Percentiles rank a stretch among this genome's conserved stretches.
Evolutionary conservation across 2,888 invertebrate genomes (phyloP).

Genomic region (Bellardia bayeri): DNA sequence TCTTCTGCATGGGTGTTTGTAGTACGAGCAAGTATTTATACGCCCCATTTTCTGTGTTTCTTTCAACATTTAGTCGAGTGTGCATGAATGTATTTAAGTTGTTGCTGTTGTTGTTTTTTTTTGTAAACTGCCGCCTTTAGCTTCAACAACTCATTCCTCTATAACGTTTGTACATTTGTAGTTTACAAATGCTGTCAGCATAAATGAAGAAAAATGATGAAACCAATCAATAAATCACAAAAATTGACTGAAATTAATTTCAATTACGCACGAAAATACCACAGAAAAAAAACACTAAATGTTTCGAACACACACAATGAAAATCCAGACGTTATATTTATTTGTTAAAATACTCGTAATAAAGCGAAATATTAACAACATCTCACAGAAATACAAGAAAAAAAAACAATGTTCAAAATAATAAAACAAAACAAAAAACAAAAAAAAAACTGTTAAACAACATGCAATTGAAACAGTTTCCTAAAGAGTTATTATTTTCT

Average conservation of each 20-base stretch:
- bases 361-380: slow-evolving; percentile 53
- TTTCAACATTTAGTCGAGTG: slow-evolving; percentile 27
- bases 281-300: slow-evolving; percentile 60
- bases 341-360: slow-evolving; percentile 53
- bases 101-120: slow-evolving; percentile 26
- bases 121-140: slow-evolving; percentile 59
- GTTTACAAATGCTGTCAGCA: slow-evolving; percentile 74
- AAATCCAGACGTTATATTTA: slow-evolving; percentile 48
- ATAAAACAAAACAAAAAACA: neutral
- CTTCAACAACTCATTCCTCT: slow-evolving; percentile 55
- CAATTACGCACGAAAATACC: slow-evolving; percentile 72
- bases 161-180: slow-evolving; percentile 48
- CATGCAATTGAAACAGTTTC: slow-evolving; percentile 72
- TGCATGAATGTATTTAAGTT: slow-evolving; percentile 46
- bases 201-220: slow-evolving; percentile 76
- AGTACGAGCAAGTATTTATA: slow-evolving; percentile 29
- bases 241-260: slow-evolving; percentile 76
- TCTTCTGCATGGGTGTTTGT: neutral
- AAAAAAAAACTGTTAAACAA: slow-evolving; percentile 62
- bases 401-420: neutral
- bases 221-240: slow-evolving; percentile 76
- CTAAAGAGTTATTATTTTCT: slow-evolving; percentile 63
- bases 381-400: slow-evolving; percentile 12
- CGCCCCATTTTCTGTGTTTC: slow-evolving; percentile 55
- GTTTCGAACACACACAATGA: slow-evolving; percentile 63